Evolutionary conservation across 2,888 invertebrate species (phyloP).

Genomic region (Nectonema munidae): DNA sequence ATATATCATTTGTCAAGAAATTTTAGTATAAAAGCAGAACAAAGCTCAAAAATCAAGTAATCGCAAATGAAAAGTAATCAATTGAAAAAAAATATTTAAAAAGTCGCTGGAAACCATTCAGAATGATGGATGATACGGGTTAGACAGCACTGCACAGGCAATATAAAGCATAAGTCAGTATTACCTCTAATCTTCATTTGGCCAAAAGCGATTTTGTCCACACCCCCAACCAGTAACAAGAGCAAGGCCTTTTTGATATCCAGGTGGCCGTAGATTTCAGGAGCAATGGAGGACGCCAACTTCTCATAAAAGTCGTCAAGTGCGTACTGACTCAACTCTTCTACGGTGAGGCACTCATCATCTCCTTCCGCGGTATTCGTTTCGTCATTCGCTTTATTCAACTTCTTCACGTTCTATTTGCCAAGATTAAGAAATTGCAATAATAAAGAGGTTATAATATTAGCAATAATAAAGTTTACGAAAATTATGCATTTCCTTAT

Average conservation of each 20-base stretch:
- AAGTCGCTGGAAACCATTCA: too few relatives aligned
- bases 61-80: too few relatives aligned
- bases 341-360: slow-evolving; percentile 38
- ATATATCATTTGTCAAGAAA: too few relatives aligned
- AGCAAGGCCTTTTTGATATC: slow-evolving; percentile 88
- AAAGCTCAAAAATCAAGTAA: too few relatives aligned
- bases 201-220: slow-evolving; percentile 49
- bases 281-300: slow-evolving; percentile 63
- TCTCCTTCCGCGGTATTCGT: slow-evolving; percentile 31
- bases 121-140: too few relatives aligned
- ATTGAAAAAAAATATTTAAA: too few relatives aligned
- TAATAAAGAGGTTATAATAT: slow-evolving; percentile 6
- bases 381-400: slow-evolving; percentile 51
- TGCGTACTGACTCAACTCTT: slow-evolving; percentile 42
- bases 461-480: slow-evolving; percentile 8
- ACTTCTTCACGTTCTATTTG: slow-evolving; percentile 40
- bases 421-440: slow-evolving; percentile 17
- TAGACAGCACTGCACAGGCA: too few relatives aligned
- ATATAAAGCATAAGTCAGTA: too few relatives aligned
- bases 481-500: too few relatives aligned
- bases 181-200: slow-evolving; percentile 73
- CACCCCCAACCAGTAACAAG: slow-evolving; percentile 44
- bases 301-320: slow-evolving; percentile 57
- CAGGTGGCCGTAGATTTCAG: slow-evolving; percentile 88
- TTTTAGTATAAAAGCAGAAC: too few relatives aligned